These are phyloP conservation scores for Chrysogorgia sp. DNA, from an alignment of 92 coral and sea anemone genomes.

Conservation along the genomic window DNA sequence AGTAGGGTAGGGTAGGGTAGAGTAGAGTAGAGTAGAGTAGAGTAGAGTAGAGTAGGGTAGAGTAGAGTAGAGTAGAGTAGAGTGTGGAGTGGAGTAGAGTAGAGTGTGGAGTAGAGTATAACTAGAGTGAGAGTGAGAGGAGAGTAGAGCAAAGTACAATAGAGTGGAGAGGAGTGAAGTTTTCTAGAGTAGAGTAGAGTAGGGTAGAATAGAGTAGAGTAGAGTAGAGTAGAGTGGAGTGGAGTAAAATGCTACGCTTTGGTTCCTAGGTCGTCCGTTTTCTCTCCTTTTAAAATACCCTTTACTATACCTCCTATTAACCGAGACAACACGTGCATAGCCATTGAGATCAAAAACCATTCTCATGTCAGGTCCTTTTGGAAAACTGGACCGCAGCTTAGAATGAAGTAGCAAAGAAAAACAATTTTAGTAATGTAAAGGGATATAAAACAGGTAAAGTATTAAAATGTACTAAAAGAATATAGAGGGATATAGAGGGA, in stretches of 20 bases:
- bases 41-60: no score
- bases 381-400: conserved; percentile 23
- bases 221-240: conserved; percentile 2
- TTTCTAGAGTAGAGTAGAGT: conserved; percentile 2
- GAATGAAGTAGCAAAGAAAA: not conserved
- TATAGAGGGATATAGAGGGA: no score
- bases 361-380: not conserved
- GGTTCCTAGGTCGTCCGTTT: no score
- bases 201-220: not conserved
- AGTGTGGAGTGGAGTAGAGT: no score
- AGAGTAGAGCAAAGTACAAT: no score
- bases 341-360: conserved; percentile 40
- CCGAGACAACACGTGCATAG: conserved; percentile 5
- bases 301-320: conserved; percentile 3
- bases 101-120: no score
- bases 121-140: no score
- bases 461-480: not conserved
- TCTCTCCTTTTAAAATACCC: not conserved
- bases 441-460: not conserved
- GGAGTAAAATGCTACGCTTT: conserved; percentile 5
- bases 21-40: no score
- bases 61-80: no score
- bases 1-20: no score
- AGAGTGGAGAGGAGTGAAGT: not conserved
- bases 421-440: not conserved